Evolutionary conservation across 2,113 vertebrate genomes (phyloP).

Genomic region (Ivindomyrus marchei): DNA sequence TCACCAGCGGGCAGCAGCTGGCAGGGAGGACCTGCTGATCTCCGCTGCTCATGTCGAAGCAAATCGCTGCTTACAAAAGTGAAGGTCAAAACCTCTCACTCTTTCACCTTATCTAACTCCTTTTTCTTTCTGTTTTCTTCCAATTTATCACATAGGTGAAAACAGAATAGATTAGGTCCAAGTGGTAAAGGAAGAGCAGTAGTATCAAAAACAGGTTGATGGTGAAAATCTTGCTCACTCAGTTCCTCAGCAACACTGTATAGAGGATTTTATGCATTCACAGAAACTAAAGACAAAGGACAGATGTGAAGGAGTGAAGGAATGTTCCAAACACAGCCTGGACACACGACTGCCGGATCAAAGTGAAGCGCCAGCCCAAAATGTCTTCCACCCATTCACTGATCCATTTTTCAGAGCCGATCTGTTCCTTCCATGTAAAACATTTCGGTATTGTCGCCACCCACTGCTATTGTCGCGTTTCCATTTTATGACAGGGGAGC

Average conservation of each 20-base stretch:
- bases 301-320: neutral
- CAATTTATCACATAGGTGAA: neutral
- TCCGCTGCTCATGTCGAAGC: constrained; percentile 91
- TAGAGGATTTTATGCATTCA: neutral
- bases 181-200: neutral
- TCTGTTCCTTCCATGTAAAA: neutral
- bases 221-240: neutral
- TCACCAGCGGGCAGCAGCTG: constrained; percentile 94
- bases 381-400: neutral
- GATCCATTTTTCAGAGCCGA: neutral
- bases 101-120: constrained; percentile 22
- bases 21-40: constrained; percentile 94
- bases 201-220: neutral
- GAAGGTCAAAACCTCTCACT: constrained; percentile 88
- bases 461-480: neutral
- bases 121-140: neutral
- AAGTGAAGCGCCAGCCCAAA: neutral
- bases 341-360: neutral
- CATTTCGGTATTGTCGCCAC: neutral
- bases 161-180: neutral
- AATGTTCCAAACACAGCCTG: neutral
- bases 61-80: constrained; percentile 86
- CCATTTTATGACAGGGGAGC: neutral
- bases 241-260: neutral
- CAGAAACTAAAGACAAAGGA: neutral